Base-by-base conservation (phyloP, 2,797 vertebrate genomes). In the Emys orbicularis region DNA sequence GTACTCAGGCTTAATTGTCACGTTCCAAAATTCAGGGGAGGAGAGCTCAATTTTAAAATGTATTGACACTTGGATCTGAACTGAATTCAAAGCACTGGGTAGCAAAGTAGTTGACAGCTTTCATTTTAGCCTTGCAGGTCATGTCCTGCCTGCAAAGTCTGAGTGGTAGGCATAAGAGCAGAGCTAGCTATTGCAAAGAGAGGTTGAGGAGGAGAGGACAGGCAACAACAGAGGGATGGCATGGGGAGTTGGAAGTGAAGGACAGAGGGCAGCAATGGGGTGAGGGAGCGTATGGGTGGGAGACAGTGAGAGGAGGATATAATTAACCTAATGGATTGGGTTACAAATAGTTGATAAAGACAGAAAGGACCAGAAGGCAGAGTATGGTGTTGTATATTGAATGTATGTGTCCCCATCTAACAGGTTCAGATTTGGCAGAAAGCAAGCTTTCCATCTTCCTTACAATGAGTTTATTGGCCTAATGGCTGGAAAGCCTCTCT, bases 281-380 rank as follows among this genome's bases (percentile, higher is more conserved):
- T 47, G 12, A 31, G 29, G 25, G 44, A 2, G 21, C 8, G 6
- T 8, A 16, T 16, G 27, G 13, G 12, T 59, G 25, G 25, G 6
- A 41, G 44, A 8, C 12, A 76, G 12, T 47, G 25, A 77, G 44
- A 37, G 10, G 68, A 41, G 41, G 68, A 37, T 41, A 72, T 16
- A 31, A 77, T 8, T 77, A 49, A 77, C 7, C 25, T 23, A 18
- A 84, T 81, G 1, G 4, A 47, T 72, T 8, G 11, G 82, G 1
- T 88, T 88, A 76, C 92, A 90, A 56, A 1, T 72, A 90, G 37
- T 25, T 21, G 77, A 81, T 49, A 5, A 86, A 88, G 76, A 89
- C 90, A 93, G 76, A 5, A 79, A 5, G 37, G 3, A 72, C 23
- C 83, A 44, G 61, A 21, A 41, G 34, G 84, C 1, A 37, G 18